Evolutionary conservation across 1,140 invertebrate genomes (phyloP), one percentile per base, ranked within the genome.

Genomic region (Andricus grossulariae): DNA sequence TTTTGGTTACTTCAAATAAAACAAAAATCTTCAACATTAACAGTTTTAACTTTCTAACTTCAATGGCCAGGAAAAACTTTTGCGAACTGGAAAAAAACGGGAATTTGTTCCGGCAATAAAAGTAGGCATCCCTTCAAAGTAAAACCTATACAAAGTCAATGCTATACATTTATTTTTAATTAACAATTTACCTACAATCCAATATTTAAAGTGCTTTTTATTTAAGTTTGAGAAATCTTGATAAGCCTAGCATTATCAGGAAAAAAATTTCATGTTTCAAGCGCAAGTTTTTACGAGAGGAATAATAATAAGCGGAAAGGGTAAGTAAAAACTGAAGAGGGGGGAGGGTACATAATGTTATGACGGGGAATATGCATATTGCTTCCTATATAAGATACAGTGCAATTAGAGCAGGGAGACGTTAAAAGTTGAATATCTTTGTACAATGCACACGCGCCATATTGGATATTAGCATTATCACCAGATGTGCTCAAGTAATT

Each of bases 401-500:
- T 45, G 50, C 77, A 79, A 80, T 80, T 79, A 72, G 54, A 57
- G 39, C n/a, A 76, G 57, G 45, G 49, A 77, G n/a, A 25, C 60
- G 76, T 66, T 70, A 16, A 66, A 71, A 72, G n/a, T 76, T 78
- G 74, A 72, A 82, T 80, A 60, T 45, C 52, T 55, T 57, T 25
- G 54, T 70, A 66, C 39, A 71, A 72, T 66, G 73, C 66, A 77
- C 70, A 70, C 73, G 78, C 75, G 77, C 74, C 54, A 66, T 75
- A 49, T 75, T 70, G 78, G 70, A 75, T 80, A 80, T 83, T 81
- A 74, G 21, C 73, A 73, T 70, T 82, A 80, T 80, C 75, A 84
- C 80, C 80, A 84, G 83, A 82, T 84, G 83, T 71, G 75, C 74
- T 73, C 49, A 13, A 70, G 73, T 81, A 83, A 83, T 82, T 81